These are phyloP conservation scores for Anabas testudineus DNA, from an alignment of 2,797 vertebrate genomes.

Conservation along the genomic window DNA sequence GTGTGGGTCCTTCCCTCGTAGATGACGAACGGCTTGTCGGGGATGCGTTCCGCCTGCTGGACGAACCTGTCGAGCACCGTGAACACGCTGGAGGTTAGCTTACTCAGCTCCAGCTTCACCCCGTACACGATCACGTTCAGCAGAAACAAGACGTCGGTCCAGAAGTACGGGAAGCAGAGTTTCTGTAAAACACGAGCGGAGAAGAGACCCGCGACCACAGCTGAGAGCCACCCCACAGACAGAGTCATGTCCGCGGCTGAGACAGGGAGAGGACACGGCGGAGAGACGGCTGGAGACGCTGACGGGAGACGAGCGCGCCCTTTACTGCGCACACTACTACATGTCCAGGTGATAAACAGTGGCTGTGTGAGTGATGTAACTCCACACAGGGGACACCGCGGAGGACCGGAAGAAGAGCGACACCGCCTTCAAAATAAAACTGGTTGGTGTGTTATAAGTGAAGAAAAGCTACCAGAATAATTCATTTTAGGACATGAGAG, in stretches of 20 bases:
- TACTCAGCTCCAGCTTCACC: slow-evolving; percentile 70
- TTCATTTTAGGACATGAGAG: no score
- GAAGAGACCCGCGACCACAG: slow-evolving; percentile 73
- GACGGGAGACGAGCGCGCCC: neutral
- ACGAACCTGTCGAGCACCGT: slow-evolving; percentile 90
- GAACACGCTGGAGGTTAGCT: slow-evolving; percentile 67
- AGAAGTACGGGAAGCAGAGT: slow-evolving; percentile 88
- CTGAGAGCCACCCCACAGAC: slow-evolving; percentile 76
- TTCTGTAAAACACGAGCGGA: slow-evolving; percentile 82
- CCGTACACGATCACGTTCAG: slow-evolving; percentile 79
- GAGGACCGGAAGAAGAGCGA: no score
- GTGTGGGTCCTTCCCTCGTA: slow-evolving; percentile 86
- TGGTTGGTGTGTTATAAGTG: no score
- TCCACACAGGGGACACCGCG: no score
- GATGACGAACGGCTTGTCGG: slow-evolving; percentile 89
- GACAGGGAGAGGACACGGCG: neutral
- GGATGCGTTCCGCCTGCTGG: slow-evolving; percentile 83
- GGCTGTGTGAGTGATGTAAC: slow-evolving; percentile 15
- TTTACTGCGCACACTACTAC: neutral
- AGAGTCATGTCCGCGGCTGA: slow-evolving; percentile 68
- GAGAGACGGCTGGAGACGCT: neutral
- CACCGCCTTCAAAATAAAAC: slow-evolving; percentile 53
- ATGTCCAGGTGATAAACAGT: slow-evolving; percentile 9
- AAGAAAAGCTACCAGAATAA: neutral
- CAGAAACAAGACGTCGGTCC: slow-evolving; percentile 87